phyloP scores from a whole-genome alignment of 2,113 vertebrate species.

The Eurystomus gularis region DNA sequence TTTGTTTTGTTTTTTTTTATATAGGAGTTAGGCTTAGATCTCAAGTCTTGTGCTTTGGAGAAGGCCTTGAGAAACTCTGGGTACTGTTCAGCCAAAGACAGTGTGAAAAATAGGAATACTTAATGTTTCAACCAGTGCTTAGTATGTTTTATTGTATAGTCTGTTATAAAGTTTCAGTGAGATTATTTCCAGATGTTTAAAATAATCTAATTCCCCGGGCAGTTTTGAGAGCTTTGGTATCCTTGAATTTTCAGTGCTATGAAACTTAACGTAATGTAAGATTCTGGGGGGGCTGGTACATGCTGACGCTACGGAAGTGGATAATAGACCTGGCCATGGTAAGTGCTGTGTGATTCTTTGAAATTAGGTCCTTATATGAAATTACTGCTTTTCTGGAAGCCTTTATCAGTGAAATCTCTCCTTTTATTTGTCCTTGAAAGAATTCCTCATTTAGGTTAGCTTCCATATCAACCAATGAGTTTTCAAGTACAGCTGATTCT shows the following conservation, averaged over 20 bases:
- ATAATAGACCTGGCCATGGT: constrained; percentile 91
- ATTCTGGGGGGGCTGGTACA: constrained; percentile 82
- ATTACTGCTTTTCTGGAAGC: not conserved
- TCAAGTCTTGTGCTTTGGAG: not conserved
- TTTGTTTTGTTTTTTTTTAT: fast-evolving
- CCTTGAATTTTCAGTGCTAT: not conserved
- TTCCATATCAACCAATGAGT: not conserved
- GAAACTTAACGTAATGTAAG: constrained; percentile 73
- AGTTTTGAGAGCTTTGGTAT: not conserved
- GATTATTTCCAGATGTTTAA: not conserved
- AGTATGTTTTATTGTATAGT: not conserved
- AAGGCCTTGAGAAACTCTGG: not conserved
- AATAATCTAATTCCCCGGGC: not conserved
- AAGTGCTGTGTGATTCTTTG: constrained; percentile 53
- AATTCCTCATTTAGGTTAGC: not conserved
- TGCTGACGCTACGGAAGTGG: constrained; percentile 84
- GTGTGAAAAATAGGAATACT: not conserved
- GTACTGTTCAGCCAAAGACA: not conserved
- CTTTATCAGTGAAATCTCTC: not conserved
- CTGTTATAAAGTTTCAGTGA: not conserved
- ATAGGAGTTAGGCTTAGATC: not conserved
- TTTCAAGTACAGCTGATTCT: not conserved
- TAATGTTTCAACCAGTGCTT: not conserved
- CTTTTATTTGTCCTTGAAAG: not conserved
- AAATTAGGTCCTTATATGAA: not conserved